Conservation (phyloP, 1,140 invertebrate genomes). For the Drosophila ananassae region DNA sequence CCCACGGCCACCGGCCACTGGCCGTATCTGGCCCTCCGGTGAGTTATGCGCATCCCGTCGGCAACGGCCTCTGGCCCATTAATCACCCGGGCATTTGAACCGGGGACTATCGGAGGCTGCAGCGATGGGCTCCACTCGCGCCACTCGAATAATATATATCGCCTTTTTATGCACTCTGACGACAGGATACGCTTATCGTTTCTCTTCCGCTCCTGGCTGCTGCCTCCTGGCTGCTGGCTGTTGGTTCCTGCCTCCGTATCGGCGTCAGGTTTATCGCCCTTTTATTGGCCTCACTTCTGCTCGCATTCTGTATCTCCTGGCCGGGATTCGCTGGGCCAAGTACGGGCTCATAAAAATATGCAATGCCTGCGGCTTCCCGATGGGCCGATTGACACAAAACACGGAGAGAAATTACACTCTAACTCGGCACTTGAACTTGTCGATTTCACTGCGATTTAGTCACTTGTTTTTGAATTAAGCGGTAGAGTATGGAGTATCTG, state of each 20-base stretch:
- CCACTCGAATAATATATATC: constrained; percentile 51
- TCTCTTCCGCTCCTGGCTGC: constrained; percentile 2
- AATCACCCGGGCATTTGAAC: constrained; percentile 78
- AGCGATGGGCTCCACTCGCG: not conserved
- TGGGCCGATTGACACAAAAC: constrained; percentile 31
- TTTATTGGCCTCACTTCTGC: constrained; percentile 81
- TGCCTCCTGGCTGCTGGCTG: constrained; percentile 1
- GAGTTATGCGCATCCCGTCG: constrained; percentile 77
- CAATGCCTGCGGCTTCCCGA: constrained; percentile 20
- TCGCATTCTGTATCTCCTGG: constrained; percentile 64
- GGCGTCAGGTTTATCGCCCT: constrained; percentile 78
- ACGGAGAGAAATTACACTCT: constrained; percentile 20
- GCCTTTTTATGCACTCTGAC: constrained; percentile 70
- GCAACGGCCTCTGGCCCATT: constrained; percentile 75
- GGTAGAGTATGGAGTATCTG: not conserved
- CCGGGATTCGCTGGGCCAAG: constrained; percentile 45
- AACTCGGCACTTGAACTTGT: not conserved
- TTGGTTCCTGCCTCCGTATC: constrained; percentile 37
- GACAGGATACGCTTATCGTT: constrained; percentile 68
- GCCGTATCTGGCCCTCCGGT: constrained; percentile 54
- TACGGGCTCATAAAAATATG: constrained; percentile 73
- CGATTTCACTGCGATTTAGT: not conserved
- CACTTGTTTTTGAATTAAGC: not conserved
- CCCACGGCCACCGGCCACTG: constrained; percentile 36
- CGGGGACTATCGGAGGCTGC: constrained; percentile 43